Conservation (phyloP, 2,888 invertebrate genomes). For the Drosophila monieri region DNA sequence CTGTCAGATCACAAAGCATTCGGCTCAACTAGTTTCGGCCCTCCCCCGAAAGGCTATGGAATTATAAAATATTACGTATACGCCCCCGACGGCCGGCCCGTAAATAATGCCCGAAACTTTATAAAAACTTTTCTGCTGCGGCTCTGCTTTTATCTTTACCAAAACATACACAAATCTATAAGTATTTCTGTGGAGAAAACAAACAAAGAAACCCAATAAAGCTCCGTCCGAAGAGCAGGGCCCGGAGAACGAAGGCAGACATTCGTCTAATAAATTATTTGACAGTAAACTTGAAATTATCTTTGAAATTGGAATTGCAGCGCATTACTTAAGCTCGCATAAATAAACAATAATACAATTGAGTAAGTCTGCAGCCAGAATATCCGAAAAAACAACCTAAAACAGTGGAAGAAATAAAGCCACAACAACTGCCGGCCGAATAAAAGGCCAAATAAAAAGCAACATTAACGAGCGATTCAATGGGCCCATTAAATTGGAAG, state of each 20-base stretch:
- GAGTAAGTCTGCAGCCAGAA: constrained; percentile 64
- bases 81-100: constrained; percentile 60
- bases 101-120: constrained; percentile 60
- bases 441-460: constrained; percentile 81
- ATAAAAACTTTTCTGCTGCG: constrained; percentile 52
- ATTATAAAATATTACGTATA: constrained; percentile 73
- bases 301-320: constrained; percentile 70
- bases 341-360: constrained; percentile 79
- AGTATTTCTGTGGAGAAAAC: constrained; percentile 46
- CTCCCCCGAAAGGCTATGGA: constrained; percentile 24
- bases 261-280: constrained; percentile 68
- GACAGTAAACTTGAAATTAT: constrained; percentile 73
- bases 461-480: constrained; percentile 82
- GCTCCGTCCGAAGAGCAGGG: constrained; percentile 5
- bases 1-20: constrained; percentile 46
- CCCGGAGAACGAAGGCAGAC: background rate
- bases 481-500: constrained; percentile 78
- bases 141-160: constrained; percentile 68
- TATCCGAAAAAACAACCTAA: constrained; percentile 38
- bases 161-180: constrained; percentile 41
- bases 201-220: constrained; percentile 40
- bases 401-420: constrained; percentile 34
- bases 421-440: constrained; percentile 41
- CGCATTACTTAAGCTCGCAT: constrained; percentile 79
- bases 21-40: constrained; percentile 33